Conservation (phyloP, 2,888 invertebrate genomes). For the Alsophila aescularia region DNA sequence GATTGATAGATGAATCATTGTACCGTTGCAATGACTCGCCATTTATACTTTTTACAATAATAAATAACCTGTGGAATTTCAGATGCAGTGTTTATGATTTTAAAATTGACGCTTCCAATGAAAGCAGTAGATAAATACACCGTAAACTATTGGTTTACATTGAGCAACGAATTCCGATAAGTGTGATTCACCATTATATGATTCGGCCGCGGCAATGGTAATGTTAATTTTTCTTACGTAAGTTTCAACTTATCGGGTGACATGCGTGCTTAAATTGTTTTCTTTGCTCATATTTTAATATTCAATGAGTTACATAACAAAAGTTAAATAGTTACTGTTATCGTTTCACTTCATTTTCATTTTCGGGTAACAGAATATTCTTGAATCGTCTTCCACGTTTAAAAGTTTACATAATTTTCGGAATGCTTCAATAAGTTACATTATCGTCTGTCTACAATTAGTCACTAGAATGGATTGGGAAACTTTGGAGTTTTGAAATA, state of each 20-base stretch:
- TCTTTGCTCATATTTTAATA: slow-evolving; percentile 35
- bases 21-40: slow-evolving; percentile 68
- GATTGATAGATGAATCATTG: slow-evolving; percentile 65
- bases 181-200: slow-evolving; percentile 29
- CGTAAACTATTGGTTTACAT: slow-evolving; percentile 26
- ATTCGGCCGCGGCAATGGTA: slow-evolving; percentile 20
- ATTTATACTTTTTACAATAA: slow-evolving; percentile 49
- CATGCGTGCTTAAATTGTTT: slow-evolving; percentile 34
- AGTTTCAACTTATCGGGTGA: slow-evolving; percentile 33
- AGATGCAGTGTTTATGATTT: slow-evolving; percentile 35
- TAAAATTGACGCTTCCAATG: slow-evolving; percentile 33
- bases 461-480: slow-evolving; percentile 21
- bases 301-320: slow-evolving; percentile 38
- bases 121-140: slow-evolving; percentile 29
- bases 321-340: slow-evolving; percentile 40
- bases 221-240: slow-evolving; percentile 28
- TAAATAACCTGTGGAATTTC: slow-evolving; percentile 49
- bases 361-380: slow-evolving; percentile 38
- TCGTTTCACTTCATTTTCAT: slow-evolving; percentile 39
- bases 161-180: slow-evolving; percentile 22
- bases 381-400: slow-evolving; percentile 21
- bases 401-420: slow-evolving; percentile 36
- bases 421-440: slow-evolving; percentile 26
- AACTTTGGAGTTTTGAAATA: slow-evolving; percentile 37
- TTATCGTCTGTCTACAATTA: slow-evolving; percentile 10